These are phyloP conservation scores for Mimachlamys varia DNA, from an alignment of 2,888 invertebrate genomes.

Conservation along the genomic window DNA sequence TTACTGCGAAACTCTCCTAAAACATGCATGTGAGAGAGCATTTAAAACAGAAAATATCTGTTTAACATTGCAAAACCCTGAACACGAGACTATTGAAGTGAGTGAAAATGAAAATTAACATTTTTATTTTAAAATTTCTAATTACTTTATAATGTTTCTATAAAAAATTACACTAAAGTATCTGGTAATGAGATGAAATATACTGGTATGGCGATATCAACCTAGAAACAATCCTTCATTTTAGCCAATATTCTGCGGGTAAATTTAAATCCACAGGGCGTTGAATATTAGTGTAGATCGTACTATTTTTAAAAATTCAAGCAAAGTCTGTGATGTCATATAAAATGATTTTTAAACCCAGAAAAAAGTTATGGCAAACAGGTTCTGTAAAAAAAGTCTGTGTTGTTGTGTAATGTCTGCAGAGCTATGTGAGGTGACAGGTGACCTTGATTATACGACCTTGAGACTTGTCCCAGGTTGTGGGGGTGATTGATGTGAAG, in stretches of 20 bases:
- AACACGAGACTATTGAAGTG: too few relatives aligned
- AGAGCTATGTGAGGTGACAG: not conserved
- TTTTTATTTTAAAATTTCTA: too few relatives aligned
- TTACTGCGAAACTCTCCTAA: too few relatives aligned
- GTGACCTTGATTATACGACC: not conserved
- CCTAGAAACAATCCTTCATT: not conserved
- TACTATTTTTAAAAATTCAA: not conserved
- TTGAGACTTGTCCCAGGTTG: constrained; percentile 11
- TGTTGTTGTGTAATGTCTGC: not conserved
- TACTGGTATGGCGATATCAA: not conserved
- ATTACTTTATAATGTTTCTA: too few relatives aligned
- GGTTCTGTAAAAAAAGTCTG: not conserved
- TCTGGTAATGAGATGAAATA: not conserved
- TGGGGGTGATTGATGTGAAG: not conserved
- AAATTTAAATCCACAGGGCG: not conserved
- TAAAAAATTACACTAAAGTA: not conserved
- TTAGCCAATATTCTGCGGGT: not conserved
- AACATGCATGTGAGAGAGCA: too few relatives aligned
- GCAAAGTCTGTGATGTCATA: not conserved
- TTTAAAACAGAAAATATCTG: too few relatives aligned
- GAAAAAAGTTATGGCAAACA: not conserved
- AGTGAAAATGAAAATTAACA: too few relatives aligned
- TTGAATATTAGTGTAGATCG: too few relatives aligned
- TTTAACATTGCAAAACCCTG: too few relatives aligned
- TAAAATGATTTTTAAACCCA: too few relatives aligned